Conservation (phyloP, 2,888 invertebrate genomes). For the Macrophya alboannulata region DNA sequence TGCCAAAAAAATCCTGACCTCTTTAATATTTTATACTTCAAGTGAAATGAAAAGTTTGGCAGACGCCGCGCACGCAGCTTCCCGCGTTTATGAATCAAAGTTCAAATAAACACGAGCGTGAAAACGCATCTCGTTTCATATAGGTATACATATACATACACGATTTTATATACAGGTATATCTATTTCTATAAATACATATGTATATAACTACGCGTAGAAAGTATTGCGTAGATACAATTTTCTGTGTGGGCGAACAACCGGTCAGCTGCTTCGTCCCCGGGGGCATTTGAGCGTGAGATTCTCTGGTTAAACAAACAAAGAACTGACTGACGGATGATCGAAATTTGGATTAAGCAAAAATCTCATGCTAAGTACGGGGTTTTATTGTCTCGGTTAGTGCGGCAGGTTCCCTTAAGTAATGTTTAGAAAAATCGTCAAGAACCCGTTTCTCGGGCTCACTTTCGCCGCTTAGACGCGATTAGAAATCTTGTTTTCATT, state of each 20-base stretch:
- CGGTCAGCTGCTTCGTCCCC: constrained; percentile 44
- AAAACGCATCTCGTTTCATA: background rate
- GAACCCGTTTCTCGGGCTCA: constrained; percentile 48
- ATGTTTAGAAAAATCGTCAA: constrained; percentile 31
- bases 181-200: background rate
- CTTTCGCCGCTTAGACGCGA: constrained; percentile 54
- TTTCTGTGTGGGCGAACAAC: constrained; percentile 57
- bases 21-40: background rate
- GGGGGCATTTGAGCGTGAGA: constrained; percentile 38
- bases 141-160: background rate
- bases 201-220: constrained; percentile 32
- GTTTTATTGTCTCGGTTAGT: background rate
- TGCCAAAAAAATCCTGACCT: background rate
- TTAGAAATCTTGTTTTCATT: constrained; percentile 59
- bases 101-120: background rate
- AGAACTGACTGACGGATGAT: constrained; percentile 35
- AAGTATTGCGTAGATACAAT: constrained; percentile 60
- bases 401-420: background rate
- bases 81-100: constrained; percentile 1
- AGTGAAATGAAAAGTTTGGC: constrained; percentile 17
- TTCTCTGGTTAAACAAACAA: constrained; percentile 34
- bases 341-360: constrained; percentile 11
- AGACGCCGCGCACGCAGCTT: background rate
- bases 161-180: background rate
- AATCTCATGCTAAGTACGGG: background rate